A percentile compares a stretch with the other conserved stretches of the same genome.
Evolutionary conservation across 2,797 vertebrate species (phyloP).

Genomic region (Phyllotis vaccarum): DNA sequence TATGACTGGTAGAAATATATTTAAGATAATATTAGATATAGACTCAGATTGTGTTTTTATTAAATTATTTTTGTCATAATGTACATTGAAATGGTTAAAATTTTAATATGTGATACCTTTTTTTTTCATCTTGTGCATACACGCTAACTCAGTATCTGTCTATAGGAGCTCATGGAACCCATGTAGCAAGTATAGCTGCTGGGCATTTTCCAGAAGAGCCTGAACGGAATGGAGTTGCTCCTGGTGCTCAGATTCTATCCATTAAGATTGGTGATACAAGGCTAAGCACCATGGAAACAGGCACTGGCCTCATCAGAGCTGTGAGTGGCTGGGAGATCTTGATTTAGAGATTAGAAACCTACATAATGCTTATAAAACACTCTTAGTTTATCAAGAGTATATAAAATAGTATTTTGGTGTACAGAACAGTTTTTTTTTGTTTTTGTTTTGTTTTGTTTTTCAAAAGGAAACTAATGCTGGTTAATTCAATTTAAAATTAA

Average conservation of each 20-base stretch:
- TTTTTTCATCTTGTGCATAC: neutral
- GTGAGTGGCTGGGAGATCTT: slow-evolving; percentile 86
- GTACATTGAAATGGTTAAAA: neutral
- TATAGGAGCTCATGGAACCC: slow-evolving; percentile 97
- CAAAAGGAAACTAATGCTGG: neutral
- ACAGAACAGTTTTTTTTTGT: neutral
- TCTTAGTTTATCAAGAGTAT: neutral
- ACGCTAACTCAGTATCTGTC: neutral
- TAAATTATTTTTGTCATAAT: slow-evolving; percentile 4
- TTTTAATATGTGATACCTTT: neutral
- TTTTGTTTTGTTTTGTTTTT: neutral
- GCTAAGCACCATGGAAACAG: slow-evolving; percentile 99
- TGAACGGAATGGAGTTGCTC: slow-evolving; percentile 96
- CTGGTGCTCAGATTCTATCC: slow-evolving; percentile 97
- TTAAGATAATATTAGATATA: neutral
- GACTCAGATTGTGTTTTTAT: slow-evolving; percentile 25
- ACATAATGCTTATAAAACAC: neutral
- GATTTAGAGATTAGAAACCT: neutral
- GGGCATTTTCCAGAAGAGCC: slow-evolving; percentile 98
- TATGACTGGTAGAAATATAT: neutral
- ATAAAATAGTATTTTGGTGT: neutral
- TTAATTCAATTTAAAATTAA: neutral
- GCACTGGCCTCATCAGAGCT: slow-evolving; percentile 98
- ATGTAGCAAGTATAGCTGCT: slow-evolving; percentile 98
- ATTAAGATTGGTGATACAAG: slow-evolving; percentile 98